These are phyloP conservation scores for Calephelis nemesis DNA, from an alignment of 1,140 invertebrate genomes.

Conservation along the genomic window DNA sequence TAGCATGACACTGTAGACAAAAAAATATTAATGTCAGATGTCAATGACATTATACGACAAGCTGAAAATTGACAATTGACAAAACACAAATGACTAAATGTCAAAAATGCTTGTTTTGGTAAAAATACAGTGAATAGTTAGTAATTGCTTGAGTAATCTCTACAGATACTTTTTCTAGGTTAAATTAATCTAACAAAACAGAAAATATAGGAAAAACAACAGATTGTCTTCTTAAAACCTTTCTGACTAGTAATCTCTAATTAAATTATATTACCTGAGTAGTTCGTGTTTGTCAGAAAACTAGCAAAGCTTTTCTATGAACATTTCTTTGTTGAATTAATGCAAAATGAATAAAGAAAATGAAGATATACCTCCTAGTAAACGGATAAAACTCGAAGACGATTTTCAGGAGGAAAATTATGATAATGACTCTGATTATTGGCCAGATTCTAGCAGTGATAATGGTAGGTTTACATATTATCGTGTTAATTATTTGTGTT, in stretches of 20 bases:
- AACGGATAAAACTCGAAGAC: conserved; percentile 52
- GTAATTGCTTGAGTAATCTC: no score
- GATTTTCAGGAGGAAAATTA: conserved; percentile 37
- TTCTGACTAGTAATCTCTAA: no score
- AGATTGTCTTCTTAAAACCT: background rate
- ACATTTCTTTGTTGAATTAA: conserved; percentile 24
- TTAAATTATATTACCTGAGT: background rate
- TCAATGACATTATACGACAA: conserved; percentile 17
- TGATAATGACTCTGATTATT: conserved; percentile 60
- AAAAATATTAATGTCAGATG: conserved; percentile 13
- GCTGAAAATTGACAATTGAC: background rate
- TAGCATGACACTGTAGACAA: no score
- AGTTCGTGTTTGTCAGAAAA: background rate
- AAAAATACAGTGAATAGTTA: no score
- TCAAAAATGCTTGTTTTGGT: no score
- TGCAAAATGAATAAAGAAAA: conserved; percentile 58
- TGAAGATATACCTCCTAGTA: conserved; percentile 43
- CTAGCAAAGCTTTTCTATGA: background rate
- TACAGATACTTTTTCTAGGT: no score
- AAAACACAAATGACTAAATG: no score
- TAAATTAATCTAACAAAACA: no score
- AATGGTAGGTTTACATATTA: conserved; percentile 38
- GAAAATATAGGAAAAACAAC: background rate
- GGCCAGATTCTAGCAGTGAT: conserved; percentile 59
- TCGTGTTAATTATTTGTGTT: no score